Conservation (phyloP, 2,888 invertebrate genomes). For the Hofmannophila pseudospretella region DNA sequence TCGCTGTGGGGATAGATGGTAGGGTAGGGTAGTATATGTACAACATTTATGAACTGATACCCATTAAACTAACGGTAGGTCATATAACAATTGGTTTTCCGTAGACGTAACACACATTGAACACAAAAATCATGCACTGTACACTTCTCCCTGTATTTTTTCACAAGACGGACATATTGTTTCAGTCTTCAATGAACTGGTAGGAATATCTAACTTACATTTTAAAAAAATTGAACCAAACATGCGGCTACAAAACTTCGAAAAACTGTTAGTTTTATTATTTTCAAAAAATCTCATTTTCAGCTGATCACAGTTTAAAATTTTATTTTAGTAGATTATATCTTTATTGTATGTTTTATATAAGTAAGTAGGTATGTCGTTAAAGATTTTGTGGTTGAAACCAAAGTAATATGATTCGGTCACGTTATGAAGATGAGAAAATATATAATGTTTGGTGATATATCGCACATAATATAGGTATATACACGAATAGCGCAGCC, state of each 20-base stretch:
- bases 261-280: constrained; percentile 1
- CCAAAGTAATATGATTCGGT: constrained; percentile 54
- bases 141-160: neutral
- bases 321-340: constrained; percentile 7
- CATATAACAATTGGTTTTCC: neutral
- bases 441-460: constrained; percentile 20
- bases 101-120: neutral
- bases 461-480: constrained; percentile 43
- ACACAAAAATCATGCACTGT: neutral
- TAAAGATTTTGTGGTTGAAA: constrained; percentile 11
- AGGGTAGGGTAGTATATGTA: neutral
- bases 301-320: neutral
- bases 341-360: constrained; percentile 2
- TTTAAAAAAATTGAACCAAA: neutral
- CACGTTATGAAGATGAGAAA: constrained; percentile 24
- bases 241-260: neutral
- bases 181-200: too few relatives aligned
- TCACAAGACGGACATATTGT: neutral
- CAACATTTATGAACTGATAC: neutral
- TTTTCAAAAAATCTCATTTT: too few relatives aligned
- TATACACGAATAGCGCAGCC: constrained; percentile 39
- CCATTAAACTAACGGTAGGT: neutral
- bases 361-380: constrained; percentile 1
- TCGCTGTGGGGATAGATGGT: too few relatives aligned
- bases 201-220: too few relatives aligned